Evolutionary conservation across 2,888 invertebrate genomes (phyloP), one percentile per base, ranked within the genome.

Genomic region (Machimus atricapillus): DNA sequence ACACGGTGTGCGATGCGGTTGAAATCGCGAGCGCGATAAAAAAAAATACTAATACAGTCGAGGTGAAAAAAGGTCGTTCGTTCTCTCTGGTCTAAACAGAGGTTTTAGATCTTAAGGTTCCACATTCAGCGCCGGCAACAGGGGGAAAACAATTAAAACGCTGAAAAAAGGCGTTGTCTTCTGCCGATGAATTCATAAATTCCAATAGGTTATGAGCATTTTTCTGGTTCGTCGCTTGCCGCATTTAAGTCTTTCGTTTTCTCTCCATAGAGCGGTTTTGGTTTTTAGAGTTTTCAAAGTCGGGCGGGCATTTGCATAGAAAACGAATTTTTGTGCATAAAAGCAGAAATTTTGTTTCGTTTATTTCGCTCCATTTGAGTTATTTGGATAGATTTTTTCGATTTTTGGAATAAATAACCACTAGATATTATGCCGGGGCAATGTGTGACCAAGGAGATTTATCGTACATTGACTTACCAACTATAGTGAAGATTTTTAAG

Each of bases 191-290:
- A 76, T 76, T 66, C 82, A 58, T 66, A 82, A 82, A 82, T 82
- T 82, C 58, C 82, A 34, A 76, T 37, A 27, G 76, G 40, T 46
- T 73, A 31, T 74, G 74, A 46, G 31, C 43, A 85, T 34, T 74
- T 74, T 56, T 86, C 76, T 56, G 74, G 77, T 86, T 77, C 56
- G 86, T 77, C 86, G 86, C 86, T 56, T 86, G 66, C 23, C 66
- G 66, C 66, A 23, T 66, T 66, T 19, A 86, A 86, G 77, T 86
- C 86, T 86, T 86, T 86, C 77, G 86, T 77, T 76, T 76, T 77
- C 56, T 46, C 82, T 34, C n/a, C 56, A 23, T 2, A 14, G 40
- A 37, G 40, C 58, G 79, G 23, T 66, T 27, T 2, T 12, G 23
- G 9, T 46, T 46, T 46, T 46, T 12, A 16, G 12, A 12, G 14